Base-by-base conservation (phyloP, 2,888 invertebrate species). In the Drosophila macrospina region DNA sequence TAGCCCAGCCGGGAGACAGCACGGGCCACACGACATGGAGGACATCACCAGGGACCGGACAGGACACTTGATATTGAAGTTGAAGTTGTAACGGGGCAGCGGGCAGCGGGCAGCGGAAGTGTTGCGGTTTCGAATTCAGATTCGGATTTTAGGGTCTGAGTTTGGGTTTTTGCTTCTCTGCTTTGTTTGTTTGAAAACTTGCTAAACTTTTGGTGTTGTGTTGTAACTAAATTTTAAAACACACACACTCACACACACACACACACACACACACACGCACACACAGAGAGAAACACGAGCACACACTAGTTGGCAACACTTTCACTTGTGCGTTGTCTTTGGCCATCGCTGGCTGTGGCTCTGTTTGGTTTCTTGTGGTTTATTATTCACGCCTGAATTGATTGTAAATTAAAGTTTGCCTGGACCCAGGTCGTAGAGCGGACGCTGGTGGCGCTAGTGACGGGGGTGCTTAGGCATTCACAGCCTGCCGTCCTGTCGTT, bases 301-400 rank as follows among this genome's bases (percentile, higher is more conserved):
- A 34, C 47, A 60, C 48, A 6, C 74, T 62, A 75, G 73, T 74
- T 80, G 74, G 76, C 80, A 86, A 90, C 90, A 90, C 90, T 90
- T 90, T 90, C 89, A 88, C 82, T 90, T 88, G 80, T 74, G 68
- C 69, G 62, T 62, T 69, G 82, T 75, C 70, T 69, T 74, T 67
- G 55, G 55, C 30, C 54, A 47, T 48, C 48, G 60, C 42, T 51
- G 44, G 60, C 42, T 51, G 44, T 42, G 50, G 51, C 37, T 81
- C 75, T 82, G 83, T 86, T 79, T 86, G 79, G 87, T 91, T 90
- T 86, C 88, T 90, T 91, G 90, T 90, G 91, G 90, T 90, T 90
- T 90, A 91, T 90, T 91, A 90, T 90, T 89, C 88, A 89, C 91
- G 90, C 91, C 90, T 90, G 90, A 90, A 90, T 91, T 90, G 91